Conservation (phyloP, 1,140 invertebrate species). For the Pseudomyrmex cubaensis region DNA sequence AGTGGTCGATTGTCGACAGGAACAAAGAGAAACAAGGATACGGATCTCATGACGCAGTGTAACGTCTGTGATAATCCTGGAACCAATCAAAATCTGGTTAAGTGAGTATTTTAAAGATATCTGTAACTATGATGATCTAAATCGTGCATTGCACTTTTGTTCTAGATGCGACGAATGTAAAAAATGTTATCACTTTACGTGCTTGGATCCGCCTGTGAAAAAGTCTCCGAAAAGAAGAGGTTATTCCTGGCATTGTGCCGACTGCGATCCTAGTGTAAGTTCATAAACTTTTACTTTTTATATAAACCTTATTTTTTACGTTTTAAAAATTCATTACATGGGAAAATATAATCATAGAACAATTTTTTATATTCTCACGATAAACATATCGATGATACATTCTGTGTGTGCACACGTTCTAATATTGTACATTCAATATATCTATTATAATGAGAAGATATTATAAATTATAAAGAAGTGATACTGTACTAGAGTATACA, state of each 20-base stretch:
- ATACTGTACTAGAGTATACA: constrained; percentile 29
- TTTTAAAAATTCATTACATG: constrained; percentile 52
- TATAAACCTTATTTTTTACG: constrained; percentile 25
- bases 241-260: constrained; percentile 98
- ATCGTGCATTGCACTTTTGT: constrained; percentile 35
- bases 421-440: constrained; percentile 54
- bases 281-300: constrained; percentile 66
- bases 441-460: constrained; percentile 45
- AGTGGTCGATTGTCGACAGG: constrained; percentile 71
- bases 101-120: constrained; percentile 83
- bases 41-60: constrained; percentile 86
- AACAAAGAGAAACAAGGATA: constrained; percentile 81
- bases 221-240: constrained; percentile 97
- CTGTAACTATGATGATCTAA: neutral
- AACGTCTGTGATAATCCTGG: constrained; percentile 88
- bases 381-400: neutral
- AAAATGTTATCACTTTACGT: constrained; percentile 96
- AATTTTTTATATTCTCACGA: constrained; percentile 6
- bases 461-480: constrained; percentile 11
- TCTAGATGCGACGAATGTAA: constrained; percentile 96
- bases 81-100: constrained; percentile 88
- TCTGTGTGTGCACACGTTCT: too few relatives aligned
- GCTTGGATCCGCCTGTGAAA: constrained; percentile 96
- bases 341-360: neutral
- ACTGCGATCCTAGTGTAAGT: constrained; percentile 96